Conservation (phyloP, 2,113 vertebrate genomes). For the Murina feae region DNA sequence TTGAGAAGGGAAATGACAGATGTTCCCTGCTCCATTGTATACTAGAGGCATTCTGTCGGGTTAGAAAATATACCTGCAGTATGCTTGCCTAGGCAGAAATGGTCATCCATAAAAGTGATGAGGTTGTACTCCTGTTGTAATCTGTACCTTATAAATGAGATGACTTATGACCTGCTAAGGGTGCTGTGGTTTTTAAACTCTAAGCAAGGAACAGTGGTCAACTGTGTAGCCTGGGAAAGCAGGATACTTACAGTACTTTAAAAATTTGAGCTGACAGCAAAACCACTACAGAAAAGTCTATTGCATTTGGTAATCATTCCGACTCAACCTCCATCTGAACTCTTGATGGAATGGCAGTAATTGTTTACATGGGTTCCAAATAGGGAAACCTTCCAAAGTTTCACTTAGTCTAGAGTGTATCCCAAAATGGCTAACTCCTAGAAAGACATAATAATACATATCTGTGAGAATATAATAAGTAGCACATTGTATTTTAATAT, state of each 20-base stretch:
- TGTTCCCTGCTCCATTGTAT: not conserved
- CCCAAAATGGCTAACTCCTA: not conserved
- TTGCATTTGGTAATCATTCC: not conserved
- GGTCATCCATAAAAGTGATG: slow-evolving; percentile 41
- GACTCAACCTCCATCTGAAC: slow-evolving; percentile 26
- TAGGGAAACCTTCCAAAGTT: slow-evolving; percentile 12
- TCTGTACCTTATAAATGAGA: slow-evolving; percentile 27
- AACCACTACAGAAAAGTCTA: not conserved
- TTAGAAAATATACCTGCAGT: slow-evolving; percentile 55
- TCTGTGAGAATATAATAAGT: not conserved
- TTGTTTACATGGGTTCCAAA: not conserved
- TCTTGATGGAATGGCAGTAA: not conserved
- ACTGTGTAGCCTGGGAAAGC: not conserved
- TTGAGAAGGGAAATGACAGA: slow-evolving; percentile 60
- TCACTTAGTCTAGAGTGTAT: not conserved
- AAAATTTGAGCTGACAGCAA: slow-evolving; percentile 27
- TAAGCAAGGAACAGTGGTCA: slow-evolving; percentile 44
- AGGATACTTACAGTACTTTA: slow-evolving; percentile 8
- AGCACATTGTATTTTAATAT: not conserved
- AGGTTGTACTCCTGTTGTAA: not conserved
- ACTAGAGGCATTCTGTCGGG: not conserved
- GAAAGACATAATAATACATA: not conserved
- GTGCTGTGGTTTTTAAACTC: slow-evolving; percentile 38
- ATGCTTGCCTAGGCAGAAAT: slow-evolving; percentile 21
- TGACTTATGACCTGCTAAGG: slow-evolving; percentile 47